Conservation (phyloP, 2,888 invertebrate genomes). For the Drosophila nigricruria region DNA sequence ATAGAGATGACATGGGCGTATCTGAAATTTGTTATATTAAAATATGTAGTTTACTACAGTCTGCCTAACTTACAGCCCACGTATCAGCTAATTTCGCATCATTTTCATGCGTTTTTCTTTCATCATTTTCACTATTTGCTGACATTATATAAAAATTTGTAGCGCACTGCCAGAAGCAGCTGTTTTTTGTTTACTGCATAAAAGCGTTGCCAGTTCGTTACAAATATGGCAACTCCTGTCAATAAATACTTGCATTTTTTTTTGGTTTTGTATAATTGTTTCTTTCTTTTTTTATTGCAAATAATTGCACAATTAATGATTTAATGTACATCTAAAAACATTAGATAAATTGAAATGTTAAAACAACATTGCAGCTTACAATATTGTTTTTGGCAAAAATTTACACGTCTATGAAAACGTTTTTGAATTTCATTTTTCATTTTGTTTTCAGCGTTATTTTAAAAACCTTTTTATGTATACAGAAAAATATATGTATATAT, state of each 20-base stretch:
- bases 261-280: slow-evolving; percentile 35
- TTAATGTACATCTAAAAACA: slow-evolving; percentile 54
- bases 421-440: slow-evolving; percentile 3
- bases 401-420: slow-evolving; percentile 23
- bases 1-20: slow-evolving; percentile 92
- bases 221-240: neutral
- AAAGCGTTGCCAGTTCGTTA: slow-evolving; percentile 34
- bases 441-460: slow-evolving; percentile 18
- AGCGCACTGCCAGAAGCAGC: slow-evolving; percentile 27
- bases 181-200: slow-evolving; percentile 46
- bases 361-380: slow-evolving; percentile 41
- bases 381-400: slow-evolving; percentile 36
- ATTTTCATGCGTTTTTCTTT: slow-evolving; percentile 45
- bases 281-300: slow-evolving; percentile 58
- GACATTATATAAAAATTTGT: slow-evolving; percentile 60
- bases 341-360: slow-evolving; percentile 49
- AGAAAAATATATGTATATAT: slow-evolving; percentile 28
- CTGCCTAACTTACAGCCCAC: slow-evolving; percentile 76
- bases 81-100: slow-evolving; percentile 61
- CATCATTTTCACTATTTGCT: slow-evolving; percentile 37
- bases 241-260: neutral
- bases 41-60: neutral
- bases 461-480: slow-evolving; percentile 20
- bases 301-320: slow-evolving; percentile 71
- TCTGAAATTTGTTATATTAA: slow-evolving; percentile 86